Percentiles rank a stretch among this genome's conserved stretches.
phyloP scores from a whole-genome alignment of 1,140 invertebrate species.

The Saccostrea echinata region DNA sequence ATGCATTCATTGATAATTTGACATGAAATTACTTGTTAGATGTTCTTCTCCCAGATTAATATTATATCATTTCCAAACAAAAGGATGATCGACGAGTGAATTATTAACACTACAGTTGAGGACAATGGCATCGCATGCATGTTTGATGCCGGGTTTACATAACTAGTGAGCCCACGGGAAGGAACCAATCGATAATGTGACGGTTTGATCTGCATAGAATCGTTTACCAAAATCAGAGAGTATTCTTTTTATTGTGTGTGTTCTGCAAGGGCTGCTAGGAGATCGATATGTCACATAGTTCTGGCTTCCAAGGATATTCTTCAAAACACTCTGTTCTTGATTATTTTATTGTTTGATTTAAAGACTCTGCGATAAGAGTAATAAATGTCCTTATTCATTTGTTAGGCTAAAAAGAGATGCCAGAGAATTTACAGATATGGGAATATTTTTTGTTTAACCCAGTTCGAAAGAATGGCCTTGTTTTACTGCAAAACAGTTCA shows the following conservation, averaged over 20 bases:
- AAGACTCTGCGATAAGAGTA: not conserved
- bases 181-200: not conserved
- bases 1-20: too few relatives aligned
- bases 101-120: not conserved
- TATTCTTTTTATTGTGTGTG: slow-evolving; percentile 6
- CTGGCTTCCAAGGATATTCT: not conserved
- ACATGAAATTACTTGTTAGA: too few relatives aligned
- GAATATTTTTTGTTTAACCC: not conserved
- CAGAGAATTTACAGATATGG: not conserved
- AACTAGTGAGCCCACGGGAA: not conserved
- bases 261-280: not conserved
- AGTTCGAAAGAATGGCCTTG: not conserved
- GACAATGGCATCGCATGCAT: not conserved
- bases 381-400: not conserved
- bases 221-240: slow-evolving; percentile 18
- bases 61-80: too few relatives aligned
- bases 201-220: slow-evolving; percentile 4
- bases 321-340: not conserved
- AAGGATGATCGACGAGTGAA: not conserved
- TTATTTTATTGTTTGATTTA: slow-evolving; percentile 4
- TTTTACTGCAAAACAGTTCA: too few relatives aligned
- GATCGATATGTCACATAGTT: slow-evolving; percentile 15
- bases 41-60: too few relatives aligned
- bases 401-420: too few relatives aligned
- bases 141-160: not conserved